Conservation (phyloP, 30 jellyfish, hydroid and myxozoan species). For the Aurelia aurita region DNA sequence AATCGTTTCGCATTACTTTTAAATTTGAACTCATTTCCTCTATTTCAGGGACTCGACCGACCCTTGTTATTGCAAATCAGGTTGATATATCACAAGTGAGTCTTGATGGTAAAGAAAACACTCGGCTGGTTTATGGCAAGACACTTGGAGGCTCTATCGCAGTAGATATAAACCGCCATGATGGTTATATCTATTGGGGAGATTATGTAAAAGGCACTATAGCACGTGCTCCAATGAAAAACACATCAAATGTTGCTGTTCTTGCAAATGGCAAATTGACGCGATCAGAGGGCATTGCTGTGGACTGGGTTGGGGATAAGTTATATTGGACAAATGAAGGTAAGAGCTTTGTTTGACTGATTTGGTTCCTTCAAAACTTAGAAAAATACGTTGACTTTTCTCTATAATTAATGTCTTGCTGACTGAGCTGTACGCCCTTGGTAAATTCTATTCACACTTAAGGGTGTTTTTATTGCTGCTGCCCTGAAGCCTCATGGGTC, state of each 20-base stretch:
- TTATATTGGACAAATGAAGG: conserved; percentile 97
- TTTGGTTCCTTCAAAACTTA: no score
- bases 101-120: conserved; percentile 74
- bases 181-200: conserved; percentile 89
- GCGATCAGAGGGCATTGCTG: conserved; percentile 91
- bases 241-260: conserved; percentile 37
- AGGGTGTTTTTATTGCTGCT: no score
- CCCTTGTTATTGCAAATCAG: conserved; percentile 83
- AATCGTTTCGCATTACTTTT: no score
- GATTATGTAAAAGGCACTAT: conserved; percentile 81
- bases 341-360: not conserved
- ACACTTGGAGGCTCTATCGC: conserved; percentile 69
- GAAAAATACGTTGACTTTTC: no score
- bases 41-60: conserved; percentile 74
- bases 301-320: conserved; percentile 96
- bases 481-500: no score
- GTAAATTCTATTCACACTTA: no score
- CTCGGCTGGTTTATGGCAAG: conserved; percentile 55
- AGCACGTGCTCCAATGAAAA: conserved; percentile 45
- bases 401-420: no score
- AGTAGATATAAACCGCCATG: conserved; percentile 74
- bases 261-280: conserved; percentile 70
- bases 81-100: conserved; percentile 79
- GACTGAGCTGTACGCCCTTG: no score
- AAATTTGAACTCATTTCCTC: not conserved